Evolutionary conservation across 2,888 invertebrate species (phyloP).

Genomic region (Epistrophella euchroma): DNA sequence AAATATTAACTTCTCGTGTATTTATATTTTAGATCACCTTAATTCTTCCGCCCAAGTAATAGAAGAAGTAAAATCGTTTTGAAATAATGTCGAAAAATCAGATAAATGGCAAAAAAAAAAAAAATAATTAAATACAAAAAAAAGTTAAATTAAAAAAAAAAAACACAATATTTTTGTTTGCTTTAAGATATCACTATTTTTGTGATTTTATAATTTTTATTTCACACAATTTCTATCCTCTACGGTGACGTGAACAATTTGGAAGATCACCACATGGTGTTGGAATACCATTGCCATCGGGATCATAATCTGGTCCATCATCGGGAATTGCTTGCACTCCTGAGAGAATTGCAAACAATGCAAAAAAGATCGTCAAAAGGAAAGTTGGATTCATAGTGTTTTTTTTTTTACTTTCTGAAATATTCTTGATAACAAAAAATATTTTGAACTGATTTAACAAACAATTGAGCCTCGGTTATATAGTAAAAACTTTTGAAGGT

Average conservation of each 20-base stretch:
- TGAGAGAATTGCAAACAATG: neutral
- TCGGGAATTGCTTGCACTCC: neutral
- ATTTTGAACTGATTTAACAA: neutral
- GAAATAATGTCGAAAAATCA: no score
- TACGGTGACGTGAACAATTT: constrained; percentile 4
- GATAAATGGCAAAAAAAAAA: no score
- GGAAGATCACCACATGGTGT: constrained; percentile 23
- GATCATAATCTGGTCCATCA: constrained; percentile 3
- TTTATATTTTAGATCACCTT: no score
- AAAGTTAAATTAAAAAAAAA: neutral
- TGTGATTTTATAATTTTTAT: neutral
- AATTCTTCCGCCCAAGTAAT: no score
- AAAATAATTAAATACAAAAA: neutral
- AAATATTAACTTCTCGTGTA: no score
- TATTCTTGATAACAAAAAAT: neutral
- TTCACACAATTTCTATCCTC: constrained; percentile 2
- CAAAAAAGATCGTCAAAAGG: neutral
- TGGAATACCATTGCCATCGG: constrained; percentile 1
- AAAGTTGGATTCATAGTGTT: neutral
- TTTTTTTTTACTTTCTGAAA: neutral
- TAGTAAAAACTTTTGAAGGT: neutral
- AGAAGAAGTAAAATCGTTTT: no score
- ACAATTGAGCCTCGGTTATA: neutral
- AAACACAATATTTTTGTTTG: neutral
- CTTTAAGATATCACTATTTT: neutral